phyloP scores from a whole-genome alignment of 1,140 invertebrate genomes.

The Solenopsis fugax region DNA sequence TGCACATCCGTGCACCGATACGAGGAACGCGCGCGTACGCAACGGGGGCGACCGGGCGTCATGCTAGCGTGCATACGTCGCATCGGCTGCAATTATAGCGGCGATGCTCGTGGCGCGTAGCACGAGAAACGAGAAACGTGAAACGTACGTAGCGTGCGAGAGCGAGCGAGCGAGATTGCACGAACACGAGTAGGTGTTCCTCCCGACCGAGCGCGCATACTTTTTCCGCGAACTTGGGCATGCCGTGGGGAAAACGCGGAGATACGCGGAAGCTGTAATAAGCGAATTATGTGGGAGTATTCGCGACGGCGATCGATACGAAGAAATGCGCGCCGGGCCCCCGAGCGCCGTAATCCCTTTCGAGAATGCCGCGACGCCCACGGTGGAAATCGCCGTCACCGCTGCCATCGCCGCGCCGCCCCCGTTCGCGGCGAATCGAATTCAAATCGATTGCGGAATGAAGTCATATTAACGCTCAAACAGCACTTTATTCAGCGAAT shows the following conservation, averaged over 20 bases:
- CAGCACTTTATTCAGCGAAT: constrained; percentile 30
- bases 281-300: constrained; percentile 63
- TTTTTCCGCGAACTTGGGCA: constrained; percentile 54
- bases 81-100: constrained; percentile 72
- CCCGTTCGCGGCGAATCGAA: constrained; percentile 18
- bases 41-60: constrained; percentile 30
- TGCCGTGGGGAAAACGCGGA: constrained; percentile 54
- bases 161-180: not conserved
- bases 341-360: constrained; percentile 52
- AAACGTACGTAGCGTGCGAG: not conserved
- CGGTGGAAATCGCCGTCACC: constrained; percentile 19
- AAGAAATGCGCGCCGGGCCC: constrained; percentile 49
- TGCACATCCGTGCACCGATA: constrained; percentile 35
- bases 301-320: constrained; percentile 61
- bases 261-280: constrained; percentile 65
- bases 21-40: constrained; percentile 27
- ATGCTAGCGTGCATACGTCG: constrained; percentile 55
- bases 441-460: constrained; percentile 50
- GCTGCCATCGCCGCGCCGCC: not conserved
- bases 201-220: constrained; percentile 28
- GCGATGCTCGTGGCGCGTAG: constrained; percentile 55
- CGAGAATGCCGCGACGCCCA: constrained; percentile 56
- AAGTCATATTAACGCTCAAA: constrained; percentile 50
- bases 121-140: constrained; percentile 27
- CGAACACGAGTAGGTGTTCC: constrained; percentile 33